These are phyloP conservation scores for Cheilosia vulpina DNA, from an alignment of 2,888 invertebrate species.

Conservation along the genomic window DNA sequence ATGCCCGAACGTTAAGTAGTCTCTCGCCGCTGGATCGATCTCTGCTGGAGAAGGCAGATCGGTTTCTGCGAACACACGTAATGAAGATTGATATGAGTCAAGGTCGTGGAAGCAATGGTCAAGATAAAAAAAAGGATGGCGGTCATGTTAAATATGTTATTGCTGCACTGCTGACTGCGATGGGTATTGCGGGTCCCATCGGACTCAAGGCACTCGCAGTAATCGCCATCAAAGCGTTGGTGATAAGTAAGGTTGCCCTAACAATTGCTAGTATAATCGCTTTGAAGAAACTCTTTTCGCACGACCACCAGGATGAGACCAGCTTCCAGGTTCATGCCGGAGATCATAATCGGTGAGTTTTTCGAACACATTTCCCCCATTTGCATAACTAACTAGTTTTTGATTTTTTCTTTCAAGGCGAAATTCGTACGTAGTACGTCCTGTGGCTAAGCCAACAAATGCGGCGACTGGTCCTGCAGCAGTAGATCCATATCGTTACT, in stretches of 20 bases:
- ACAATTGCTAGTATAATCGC: constrained; percentile 90
- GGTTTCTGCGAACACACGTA: constrained; percentile 87
- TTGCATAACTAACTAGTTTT: neutral
- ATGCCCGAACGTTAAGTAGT: constrained; percentile 86
- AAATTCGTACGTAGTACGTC: constrained; percentile 87
- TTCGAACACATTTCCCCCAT: neutral
- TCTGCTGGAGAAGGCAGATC: constrained; percentile 84
- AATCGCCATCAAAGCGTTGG: constrained; percentile 89
- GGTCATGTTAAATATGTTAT: constrained; percentile 85
- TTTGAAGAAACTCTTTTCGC: constrained; percentile 89
- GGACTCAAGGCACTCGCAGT: constrained; percentile 88
- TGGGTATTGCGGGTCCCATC: constrained; percentile 88
- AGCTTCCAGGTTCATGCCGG: constrained; percentile 89
- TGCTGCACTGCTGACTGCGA: constrained; percentile 86
- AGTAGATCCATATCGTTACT: constrained; percentile 86
- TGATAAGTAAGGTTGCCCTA: constrained; percentile 89
- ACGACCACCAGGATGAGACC: constrained; percentile 86
- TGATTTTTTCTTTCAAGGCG: constrained; percentile 83
- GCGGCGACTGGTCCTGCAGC: constrained; percentile 79
- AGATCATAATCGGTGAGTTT: constrained; percentile 85
- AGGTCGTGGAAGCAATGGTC: constrained; percentile 77
- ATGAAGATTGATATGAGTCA: constrained; percentile 86
- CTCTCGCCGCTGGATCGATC: constrained; percentile 85
- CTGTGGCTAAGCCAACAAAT: constrained; percentile 83
- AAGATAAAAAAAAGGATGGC: constrained; percentile 83